Percentiles rank a stretch among this genome's conserved stretches.
Conservation (phyloP, 2,113 vertebrate species). For the Macrotus californicus region DNA sequence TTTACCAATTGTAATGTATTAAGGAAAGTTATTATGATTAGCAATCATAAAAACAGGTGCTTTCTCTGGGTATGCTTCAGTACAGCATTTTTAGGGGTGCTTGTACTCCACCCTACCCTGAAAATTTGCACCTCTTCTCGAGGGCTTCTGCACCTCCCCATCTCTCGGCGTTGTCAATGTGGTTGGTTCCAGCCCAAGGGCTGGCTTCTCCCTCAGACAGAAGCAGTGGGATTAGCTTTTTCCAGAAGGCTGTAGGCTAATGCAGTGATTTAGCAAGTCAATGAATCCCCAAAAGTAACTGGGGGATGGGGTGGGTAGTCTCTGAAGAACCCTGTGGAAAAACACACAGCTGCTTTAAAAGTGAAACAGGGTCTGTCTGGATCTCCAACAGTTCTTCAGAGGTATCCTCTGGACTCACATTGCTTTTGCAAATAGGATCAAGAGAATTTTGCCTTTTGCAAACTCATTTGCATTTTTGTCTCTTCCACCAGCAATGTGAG, state of each 20-base stretch:
- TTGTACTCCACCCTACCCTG: neutral
- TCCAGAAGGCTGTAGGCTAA: neutral
- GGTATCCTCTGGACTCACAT: neutral
- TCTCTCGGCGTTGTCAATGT: neutral
- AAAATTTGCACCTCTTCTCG: neutral
- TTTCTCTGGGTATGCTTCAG: neutral
- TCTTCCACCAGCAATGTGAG: neutral
- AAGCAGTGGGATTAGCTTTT: neutral
- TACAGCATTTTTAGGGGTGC: neutral
- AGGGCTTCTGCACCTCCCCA: neutral
- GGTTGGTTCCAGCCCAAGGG: neutral
- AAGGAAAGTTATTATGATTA: neutral
- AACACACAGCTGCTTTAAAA: constrained; percentile 12
- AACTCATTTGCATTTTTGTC: neutral
- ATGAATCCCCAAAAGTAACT: neutral
- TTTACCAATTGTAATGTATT: neutral
- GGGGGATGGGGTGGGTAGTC: too few relatives aligned
- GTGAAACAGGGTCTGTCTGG: neutral
- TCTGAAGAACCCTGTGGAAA: neutral
- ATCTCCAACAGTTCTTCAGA: neutral
- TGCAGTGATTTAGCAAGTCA: neutral
- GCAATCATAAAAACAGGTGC: neutral
- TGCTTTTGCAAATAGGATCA: neutral
- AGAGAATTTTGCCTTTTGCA: neutral
- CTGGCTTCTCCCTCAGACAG: neutral